Percentiles rank a stretch among this genome's conserved stretches.
Conservation (phyloP, 2,113 vertebrate genomes). For the Genyomyrus donnyi region DNA sequence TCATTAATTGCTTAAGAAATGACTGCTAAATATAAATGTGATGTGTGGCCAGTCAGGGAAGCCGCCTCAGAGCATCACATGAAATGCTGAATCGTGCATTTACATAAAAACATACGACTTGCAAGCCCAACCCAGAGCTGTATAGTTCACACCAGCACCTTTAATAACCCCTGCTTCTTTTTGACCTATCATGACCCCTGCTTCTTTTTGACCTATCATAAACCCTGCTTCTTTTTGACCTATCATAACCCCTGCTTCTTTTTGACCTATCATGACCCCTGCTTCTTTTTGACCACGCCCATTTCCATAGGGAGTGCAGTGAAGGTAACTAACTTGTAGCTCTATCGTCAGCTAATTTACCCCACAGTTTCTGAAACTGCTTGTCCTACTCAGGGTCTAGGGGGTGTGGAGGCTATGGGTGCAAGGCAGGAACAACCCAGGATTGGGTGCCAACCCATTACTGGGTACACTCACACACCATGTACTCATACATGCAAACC, state of each 20-base stretch:
- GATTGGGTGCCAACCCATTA: too few species aligned
- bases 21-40: conserved; percentile 16
- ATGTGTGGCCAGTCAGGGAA: conserved; percentile 5
- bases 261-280: not conserved
- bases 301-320: not conserved
- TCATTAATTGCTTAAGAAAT: conserved; percentile 20
- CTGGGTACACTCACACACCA: too few species aligned
- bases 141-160: not conserved
- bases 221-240: not conserved
- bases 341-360: conserved; percentile 18
- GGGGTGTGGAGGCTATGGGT: too few species aligned
- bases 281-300: not conserved
- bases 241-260: not conserved
- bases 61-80: not conserved
- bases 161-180: not conserved
- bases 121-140: not conserved
- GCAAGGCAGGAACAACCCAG: too few species aligned
- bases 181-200: too few species aligned
- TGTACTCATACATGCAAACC: too few species aligned
- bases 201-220: not conserved
- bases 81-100: not conserved
- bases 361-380: not conserved
- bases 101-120: not conserved
- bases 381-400: too few species aligned
- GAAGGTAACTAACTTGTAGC: not conserved